These are phyloP conservation scores for Xiphorhynchus elegans DNA, from an alignment of 2,113 vertebrate genomes.

Conservation along the genomic window DNA sequence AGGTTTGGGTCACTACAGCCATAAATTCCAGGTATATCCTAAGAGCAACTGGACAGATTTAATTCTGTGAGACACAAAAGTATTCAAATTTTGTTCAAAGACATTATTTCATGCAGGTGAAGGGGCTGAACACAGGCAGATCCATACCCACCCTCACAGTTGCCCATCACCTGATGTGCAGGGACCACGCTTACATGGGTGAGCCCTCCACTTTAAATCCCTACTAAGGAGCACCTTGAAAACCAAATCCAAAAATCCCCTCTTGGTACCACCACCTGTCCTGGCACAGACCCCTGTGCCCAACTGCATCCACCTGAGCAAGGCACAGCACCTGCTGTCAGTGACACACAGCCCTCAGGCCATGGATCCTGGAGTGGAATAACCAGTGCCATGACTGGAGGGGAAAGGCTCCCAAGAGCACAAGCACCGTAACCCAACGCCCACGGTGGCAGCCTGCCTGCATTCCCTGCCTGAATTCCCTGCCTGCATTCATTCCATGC, in stretches of 20 bases:
- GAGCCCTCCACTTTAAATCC: not conserved
- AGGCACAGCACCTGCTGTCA: rapidly evolving
- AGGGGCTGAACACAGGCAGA: not conserved
- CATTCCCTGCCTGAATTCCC: not conserved
- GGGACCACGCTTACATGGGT: rapidly evolving
- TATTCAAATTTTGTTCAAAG: not conserved
- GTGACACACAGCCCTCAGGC: not conserved
- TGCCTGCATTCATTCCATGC: not conserved
- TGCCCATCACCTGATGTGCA: rapidly evolving
- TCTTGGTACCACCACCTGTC: not conserved
- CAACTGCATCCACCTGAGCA: not conserved
- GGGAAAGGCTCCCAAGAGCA: not conserved
- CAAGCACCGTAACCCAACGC: rapidly evolving
- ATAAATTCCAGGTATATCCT: not conserved
- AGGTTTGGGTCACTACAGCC: not conserved
- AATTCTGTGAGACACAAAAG: not conserved
- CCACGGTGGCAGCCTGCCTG: not conserved
- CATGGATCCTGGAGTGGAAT: not conserved
- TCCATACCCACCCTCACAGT: not conserved
- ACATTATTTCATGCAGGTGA: not conserved
- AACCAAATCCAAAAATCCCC: not conserved
- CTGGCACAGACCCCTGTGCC: too few relatives aligned
- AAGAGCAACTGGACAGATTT: not conserved
- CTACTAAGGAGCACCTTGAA: not conserved
- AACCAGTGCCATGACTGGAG: rapidly evolving